These are phyloP conservation scores for Neoaliturus tenellus DNA, from an alignment of 2,888 invertebrate species.

Conservation along the genomic window DNA sequence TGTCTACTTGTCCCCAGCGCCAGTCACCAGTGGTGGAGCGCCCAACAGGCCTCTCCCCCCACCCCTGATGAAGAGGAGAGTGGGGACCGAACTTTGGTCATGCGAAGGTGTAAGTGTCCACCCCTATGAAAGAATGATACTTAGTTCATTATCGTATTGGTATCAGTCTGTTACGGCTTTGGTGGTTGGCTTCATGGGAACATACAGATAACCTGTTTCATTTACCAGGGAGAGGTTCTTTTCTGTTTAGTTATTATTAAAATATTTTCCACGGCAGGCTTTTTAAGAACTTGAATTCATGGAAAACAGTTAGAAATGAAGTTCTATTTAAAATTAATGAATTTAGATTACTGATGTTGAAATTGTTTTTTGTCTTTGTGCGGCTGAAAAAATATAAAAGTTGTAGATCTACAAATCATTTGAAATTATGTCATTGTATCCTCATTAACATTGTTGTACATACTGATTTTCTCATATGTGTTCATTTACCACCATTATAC, in stretches of 20 bases:
- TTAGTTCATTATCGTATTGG: constrained; percentile 23
- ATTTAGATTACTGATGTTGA: not conserved
- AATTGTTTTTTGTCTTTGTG: not conserved
- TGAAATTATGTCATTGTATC: not conserved
- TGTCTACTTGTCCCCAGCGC: constrained; percentile 53
- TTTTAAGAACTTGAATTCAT: too few relatives aligned
- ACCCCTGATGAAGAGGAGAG: constrained; percentile 95
- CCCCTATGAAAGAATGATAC: not conserved
- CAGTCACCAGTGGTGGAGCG: constrained; percentile 78
- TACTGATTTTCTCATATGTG: not conserved
- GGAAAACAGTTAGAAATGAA: too few relatives aligned
- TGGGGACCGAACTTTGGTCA: constrained; percentile 93
- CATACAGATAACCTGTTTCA: not conserved
- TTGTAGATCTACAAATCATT: not conserved
- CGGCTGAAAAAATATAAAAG: not conserved
- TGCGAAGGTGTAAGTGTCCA: constrained; percentile 88
- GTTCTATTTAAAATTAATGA: not conserved
- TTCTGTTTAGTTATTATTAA: not conserved
- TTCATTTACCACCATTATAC: not conserved
- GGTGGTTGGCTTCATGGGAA: constrained; percentile 49
- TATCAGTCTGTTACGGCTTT: constrained; percentile 30
- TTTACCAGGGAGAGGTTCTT: not conserved
- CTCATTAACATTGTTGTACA: not conserved
- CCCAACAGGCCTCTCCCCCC: constrained; percentile 95
- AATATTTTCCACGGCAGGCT: too few relatives aligned